Conservation (phyloP, 2,113 vertebrate species). For the Alosa alosa region DNA sequence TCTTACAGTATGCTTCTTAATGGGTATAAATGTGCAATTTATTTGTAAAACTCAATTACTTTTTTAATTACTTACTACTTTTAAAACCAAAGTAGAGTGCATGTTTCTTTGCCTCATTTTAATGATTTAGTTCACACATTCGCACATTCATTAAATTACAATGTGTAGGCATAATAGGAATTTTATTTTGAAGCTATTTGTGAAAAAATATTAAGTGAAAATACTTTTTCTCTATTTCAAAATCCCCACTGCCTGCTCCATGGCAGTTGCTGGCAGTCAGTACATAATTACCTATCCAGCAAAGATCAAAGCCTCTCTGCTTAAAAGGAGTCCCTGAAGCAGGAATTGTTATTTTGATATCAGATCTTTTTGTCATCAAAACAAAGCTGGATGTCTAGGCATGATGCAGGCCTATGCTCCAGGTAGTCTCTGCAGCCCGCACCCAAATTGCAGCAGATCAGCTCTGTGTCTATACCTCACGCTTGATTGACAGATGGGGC, state of each 20-base stretch:
- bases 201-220: too few relatives aligned
- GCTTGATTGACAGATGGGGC: background rate
- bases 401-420: background rate
- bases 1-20: background rate
- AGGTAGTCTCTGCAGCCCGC: background rate
- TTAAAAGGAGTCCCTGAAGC: background rate
- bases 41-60: background rate
- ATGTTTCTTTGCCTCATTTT: background rate
- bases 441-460: background rate
- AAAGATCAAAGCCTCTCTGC: background rate
- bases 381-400: background rate
- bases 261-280: background rate
- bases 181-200: background rate
- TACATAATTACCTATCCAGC: background rate
- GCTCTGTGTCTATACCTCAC: background rate
- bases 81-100: too few relatives aligned
- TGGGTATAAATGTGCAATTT: background rate
- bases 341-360: background rate
- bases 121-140: background rate
- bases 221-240: background rate
- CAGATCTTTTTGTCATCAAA: background rate
- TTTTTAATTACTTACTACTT: background rate
- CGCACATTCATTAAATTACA: background rate
- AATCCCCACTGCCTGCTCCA: background rate
- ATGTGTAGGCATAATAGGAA: background rate